Percentiles rank a stretch among this genome's conserved stretches.
Evolutionary conservation across 1,140 invertebrate genomes (phyloP).

Genomic region (Cherax destructor): DNA sequence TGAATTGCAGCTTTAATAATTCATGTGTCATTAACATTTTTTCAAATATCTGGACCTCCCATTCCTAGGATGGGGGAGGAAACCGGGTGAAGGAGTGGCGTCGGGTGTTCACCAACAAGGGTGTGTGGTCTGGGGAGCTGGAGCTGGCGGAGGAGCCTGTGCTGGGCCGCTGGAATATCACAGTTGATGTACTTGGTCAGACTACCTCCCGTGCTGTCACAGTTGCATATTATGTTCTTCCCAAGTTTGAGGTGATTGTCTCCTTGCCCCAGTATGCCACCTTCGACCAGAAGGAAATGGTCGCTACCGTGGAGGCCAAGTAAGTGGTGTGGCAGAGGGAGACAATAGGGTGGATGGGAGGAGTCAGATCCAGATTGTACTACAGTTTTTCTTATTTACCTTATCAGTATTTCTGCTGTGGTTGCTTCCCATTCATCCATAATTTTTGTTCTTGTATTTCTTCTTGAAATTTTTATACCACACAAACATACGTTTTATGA

Average conservation of each 20-base stretch:
- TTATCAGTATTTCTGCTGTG: too few relatives aligned
- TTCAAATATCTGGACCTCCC: too few relatives aligned
- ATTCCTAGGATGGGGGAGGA: constrained; percentile 83
- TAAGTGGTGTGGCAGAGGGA: constrained; percentile 76
- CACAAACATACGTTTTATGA: too few relatives aligned
- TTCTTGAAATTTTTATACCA: too few relatives aligned
- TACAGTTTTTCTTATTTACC: too few relatives aligned
- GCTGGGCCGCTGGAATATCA: constrained; percentile 94
- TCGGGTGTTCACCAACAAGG: constrained; percentile 82
- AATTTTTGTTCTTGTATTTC: too few relatives aligned
- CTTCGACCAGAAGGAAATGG: constrained; percentile 86
- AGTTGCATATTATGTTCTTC: constrained; percentile 94
- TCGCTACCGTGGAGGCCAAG: constrained; percentile 88
- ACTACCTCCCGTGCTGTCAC: constrained; percentile 81
- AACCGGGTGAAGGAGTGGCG: constrained; percentile 89
- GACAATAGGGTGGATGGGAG: background rate
- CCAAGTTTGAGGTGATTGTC: constrained; percentile 92
- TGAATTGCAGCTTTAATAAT: too few relatives aligned
- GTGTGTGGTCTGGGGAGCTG: constrained; percentile 87
- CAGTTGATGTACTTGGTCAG: constrained; percentile 80
- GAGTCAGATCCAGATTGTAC: too few relatives aligned
- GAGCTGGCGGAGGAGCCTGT: constrained; percentile 88
- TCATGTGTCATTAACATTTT: too few relatives aligned
- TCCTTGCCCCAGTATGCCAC: constrained; percentile 87
- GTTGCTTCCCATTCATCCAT: too few relatives aligned